These are phyloP conservation scores for Gouania willdenowi DNA, from an alignment of 2,797 vertebrate genomes.

Conservation along the genomic window DNA sequence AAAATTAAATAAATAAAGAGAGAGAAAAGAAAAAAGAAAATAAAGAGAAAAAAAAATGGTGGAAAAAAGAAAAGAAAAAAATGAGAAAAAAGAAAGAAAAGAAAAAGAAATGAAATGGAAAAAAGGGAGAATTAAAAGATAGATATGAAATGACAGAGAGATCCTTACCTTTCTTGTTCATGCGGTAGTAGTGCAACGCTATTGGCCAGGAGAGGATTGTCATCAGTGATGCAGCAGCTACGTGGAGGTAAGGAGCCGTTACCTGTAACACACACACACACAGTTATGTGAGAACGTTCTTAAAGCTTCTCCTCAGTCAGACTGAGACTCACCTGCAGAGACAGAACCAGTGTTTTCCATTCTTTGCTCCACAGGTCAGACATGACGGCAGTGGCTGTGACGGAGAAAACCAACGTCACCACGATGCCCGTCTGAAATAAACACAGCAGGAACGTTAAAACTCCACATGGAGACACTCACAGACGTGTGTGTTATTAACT, in stretches of 20 bases:
- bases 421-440: conserved; percentile 80
- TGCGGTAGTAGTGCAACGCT: conserved; percentile 79
- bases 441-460: too few species aligned
- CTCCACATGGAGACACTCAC: not conserved
- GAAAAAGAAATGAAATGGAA: too few species aligned
- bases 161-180: conserved; percentile 79
- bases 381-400: conserved; percentile 67
- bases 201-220: conserved; percentile 85
- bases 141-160: too few species aligned
- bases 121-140: too few species aligned
- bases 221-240: conserved; percentile 80
- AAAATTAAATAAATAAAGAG: too few species aligned
- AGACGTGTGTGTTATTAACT: too few species aligned
- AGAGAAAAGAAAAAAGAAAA: not conserved
- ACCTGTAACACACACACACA: conserved; percentile 72
- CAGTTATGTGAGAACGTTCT: too few species aligned
- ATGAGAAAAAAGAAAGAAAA: too few species aligned
- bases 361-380: conserved; percentile 79
- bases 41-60: not conserved
- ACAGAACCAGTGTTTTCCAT: conserved; percentile 84
- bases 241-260: conserved; percentile 86
- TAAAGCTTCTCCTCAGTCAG: too few species aligned
- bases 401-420: conserved; percentile 66
- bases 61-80: not conserved
- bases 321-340: conserved; percentile 85